Evolutionary conservation across 2,113 vertebrate genomes (phyloP).

Genomic region (Pelmatolapia mariae): DNA sequence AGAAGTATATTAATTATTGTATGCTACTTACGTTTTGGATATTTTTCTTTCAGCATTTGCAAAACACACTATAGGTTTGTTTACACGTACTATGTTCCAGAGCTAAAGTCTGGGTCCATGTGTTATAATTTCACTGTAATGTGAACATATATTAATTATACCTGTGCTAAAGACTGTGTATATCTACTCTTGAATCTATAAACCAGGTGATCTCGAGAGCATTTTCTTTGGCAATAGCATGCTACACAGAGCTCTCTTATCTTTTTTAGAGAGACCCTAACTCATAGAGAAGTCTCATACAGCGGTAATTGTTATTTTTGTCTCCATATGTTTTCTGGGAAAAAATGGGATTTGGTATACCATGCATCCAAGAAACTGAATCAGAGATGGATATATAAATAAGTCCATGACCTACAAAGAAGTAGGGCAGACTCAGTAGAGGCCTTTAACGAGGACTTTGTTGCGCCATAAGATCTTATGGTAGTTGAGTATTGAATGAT

Average conservation of each 20-base stretch:
- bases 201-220: neutral
- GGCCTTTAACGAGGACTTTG: neutral
- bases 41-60: neutral
- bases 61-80: neutral
- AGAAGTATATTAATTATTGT: neutral
- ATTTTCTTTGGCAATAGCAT: neutral
- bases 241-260: neutral
- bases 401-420: slow-evolving; percentile 32
- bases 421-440: slow-evolving; percentile 28
- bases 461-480: neutral
- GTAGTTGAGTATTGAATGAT: neutral
- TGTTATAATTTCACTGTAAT: neutral
- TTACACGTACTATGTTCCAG: neutral
- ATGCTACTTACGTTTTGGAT: neutral
- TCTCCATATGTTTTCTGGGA: neutral
- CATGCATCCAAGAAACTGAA: neutral
- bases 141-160: neutral
- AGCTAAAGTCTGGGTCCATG: neutral
- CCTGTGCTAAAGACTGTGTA: neutral
- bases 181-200: neutral
- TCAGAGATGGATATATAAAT: neutral
- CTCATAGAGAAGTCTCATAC: neutral
- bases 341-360: neutral
- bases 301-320: neutral
- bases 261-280: neutral